phyloP scores from a whole-genome alignment of 2,113 vertebrate genomes.

The Chionodraco myersi region DNA sequence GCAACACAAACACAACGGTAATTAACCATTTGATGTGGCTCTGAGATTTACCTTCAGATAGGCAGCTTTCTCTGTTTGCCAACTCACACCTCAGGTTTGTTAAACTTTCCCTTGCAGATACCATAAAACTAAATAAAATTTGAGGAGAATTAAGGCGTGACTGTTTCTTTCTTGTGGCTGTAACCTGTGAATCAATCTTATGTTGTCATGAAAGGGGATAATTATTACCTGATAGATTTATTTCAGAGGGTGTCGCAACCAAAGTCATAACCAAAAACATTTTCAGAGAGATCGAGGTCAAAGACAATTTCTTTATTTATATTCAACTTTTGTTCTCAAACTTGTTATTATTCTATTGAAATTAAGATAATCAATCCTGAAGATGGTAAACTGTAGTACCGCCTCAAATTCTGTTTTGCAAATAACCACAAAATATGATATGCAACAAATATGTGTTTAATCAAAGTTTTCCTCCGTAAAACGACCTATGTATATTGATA shows the following conservation, averaged over 20 bases:
- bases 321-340: not conserved
- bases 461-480: not conserved
- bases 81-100: constrained; percentile 23
- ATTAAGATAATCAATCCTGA: not conserved
- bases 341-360: not conserved
- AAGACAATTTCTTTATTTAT: not conserved
- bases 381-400: not conserved
- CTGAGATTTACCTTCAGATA: constrained; percentile 50
- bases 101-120: constrained; percentile 48
- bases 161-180: constrained; percentile 2
- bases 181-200: not conserved
- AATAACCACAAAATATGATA: not conserved
- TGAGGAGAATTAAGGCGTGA: constrained; percentile 34
- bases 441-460: not conserved
- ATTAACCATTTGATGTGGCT: constrained; percentile 38
- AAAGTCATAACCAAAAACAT: constrained; percentile 7
- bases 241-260: constrained; percentile 2
- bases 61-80: constrained; percentile 40
- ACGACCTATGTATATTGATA: not conserved
- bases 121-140: constrained; percentile 55
- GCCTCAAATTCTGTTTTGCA: constrained; percentile 2
- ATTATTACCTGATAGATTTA: constrained; percentile 55
- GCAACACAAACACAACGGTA: constrained; percentile 16
- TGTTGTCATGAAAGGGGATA: constrained; percentile 28
- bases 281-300: not conserved